Base-by-base conservation (phyloP, 2,888 invertebrate genomes). In the Drosophila glabriapex region DNA sequence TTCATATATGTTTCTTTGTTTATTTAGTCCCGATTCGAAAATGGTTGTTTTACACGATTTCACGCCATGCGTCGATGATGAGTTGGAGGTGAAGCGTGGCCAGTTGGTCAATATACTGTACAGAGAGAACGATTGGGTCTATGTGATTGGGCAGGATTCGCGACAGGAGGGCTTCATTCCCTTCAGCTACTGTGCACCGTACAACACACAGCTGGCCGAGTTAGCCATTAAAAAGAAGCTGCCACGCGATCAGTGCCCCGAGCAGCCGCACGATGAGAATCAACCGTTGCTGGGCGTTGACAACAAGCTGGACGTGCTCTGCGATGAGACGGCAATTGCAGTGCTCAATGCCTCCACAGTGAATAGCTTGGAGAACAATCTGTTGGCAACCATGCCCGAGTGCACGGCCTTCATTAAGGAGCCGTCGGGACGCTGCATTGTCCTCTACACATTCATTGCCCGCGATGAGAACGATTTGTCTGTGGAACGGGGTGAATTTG, bases 111-210 rank as follows among this genome's bases (percentile, higher is more conserved):
- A 98, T 94, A 96, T 98, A 74, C 94, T 99, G 75, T 99, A 99
- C 93, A 95, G 98, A 82, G 99, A 99, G 93, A 98, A 98, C 92
- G 98, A 99, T 93, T 99, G 99, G 99, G 98, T 98, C 12, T 99
- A 99, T 94, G 98, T 99, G 1, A 97, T 98, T 91, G 96, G 97
- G 4, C 96, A 97, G 55, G 97, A 97, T 86, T 97, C 97, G 25
- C 95, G 97, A 61, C 96, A 97, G 91, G 98, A 99, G 93, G 99
- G 99, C 0, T 99, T 98, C 91, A 98, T 99, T 85, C 99, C 99
- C 1, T 97, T 97, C 92, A 97, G 98, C 0, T 98, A 98, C 93
- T 98, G 98, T 92, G 97, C 98, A 0, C 97, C 98, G 0, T 97
- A 95, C 89, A 94, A 94, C 72, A 96, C 95, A 88, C 92, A 96